A percentile compares a stretch with the other conserved stretches of the same genome.
phyloP scores from a whole-genome alignment of 2,888 invertebrate species.

The Stenoptilia bipunctidactyla region DNA sequence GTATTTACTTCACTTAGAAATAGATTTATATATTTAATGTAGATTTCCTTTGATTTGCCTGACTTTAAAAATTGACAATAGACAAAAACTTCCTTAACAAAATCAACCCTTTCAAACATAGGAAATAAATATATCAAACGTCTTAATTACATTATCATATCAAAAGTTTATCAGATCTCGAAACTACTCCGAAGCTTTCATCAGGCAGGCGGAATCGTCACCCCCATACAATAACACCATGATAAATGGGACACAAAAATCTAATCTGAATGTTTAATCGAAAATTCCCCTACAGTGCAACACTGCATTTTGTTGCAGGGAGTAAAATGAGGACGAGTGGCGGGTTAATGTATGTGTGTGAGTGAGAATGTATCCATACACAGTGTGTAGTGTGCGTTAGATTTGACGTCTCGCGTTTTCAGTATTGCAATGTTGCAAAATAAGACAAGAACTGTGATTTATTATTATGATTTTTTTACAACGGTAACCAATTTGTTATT shows the following conservation, averaged over 20 bases:
- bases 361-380: slow-evolving; percentile 5
- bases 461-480: too few species aligned
- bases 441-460: too few species aligned
- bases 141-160: slow-evolving; percentile 62
- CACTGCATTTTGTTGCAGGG: slow-evolving; percentile 7
- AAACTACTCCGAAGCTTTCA: slow-evolving; percentile 33
- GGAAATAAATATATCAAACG: slow-evolving; percentile 17
- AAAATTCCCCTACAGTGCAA: slow-evolving; percentile 47
- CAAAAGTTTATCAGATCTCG: slow-evolving; percentile 48
- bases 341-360: slow-evolving; percentile 3
- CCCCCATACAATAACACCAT: slow-evolving; percentile 59
- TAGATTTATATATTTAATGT: too few species aligned
- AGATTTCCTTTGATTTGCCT: too few species aligned
- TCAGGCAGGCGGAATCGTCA: slow-evolving; percentile 34
- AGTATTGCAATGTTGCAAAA: too few species aligned
- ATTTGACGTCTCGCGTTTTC: too few species aligned
- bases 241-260: slow-evolving; percentile 68
- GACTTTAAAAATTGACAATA: too few species aligned
- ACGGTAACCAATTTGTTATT: too few species aligned
- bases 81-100: background rate
- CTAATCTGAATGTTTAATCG: slow-evolving; percentile 71
- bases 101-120: slow-evolving; percentile 13
- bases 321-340: background rate
- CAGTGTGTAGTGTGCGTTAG: too few species aligned
- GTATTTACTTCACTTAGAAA: too few species aligned